Evolutionary conservation across 2,888 invertebrate genomes (phyloP).

Genomic region (Antheraea yamamai): DNA sequence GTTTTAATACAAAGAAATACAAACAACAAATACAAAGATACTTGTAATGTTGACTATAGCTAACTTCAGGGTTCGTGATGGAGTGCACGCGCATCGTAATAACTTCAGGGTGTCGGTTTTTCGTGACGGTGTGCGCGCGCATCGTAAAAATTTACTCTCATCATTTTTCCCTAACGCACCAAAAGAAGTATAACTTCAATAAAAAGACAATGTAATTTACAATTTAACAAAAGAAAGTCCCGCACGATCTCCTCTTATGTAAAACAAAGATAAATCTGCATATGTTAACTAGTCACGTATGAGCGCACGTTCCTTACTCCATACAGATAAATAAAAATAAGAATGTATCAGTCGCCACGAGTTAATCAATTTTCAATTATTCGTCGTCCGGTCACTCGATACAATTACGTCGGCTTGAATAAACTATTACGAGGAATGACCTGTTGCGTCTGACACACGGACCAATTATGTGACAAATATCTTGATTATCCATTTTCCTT

Average conservation of each 20-base stretch:
- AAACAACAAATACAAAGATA: no score
- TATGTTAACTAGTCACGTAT: constrained; percentile 12
- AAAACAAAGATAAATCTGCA: constrained; percentile 8
- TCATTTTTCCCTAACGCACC: no score
- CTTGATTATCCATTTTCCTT: background rate
- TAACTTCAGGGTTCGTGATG: no score
- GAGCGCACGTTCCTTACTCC: constrained; percentile 13
- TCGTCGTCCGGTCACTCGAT: constrained; percentile 28
- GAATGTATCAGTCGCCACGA: background rate
- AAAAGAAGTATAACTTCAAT: no score
- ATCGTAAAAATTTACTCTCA: no score
- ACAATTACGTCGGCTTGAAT: constrained; percentile 30
- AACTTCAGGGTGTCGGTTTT: no score
- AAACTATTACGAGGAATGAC: constrained; percentile 24
- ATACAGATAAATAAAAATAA: constrained; percentile 6
- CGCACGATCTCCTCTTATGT: constrained; percentile 6
- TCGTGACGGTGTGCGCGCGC: no score
- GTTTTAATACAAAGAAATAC: no score
- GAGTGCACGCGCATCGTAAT: no score
- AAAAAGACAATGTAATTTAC: background rate
- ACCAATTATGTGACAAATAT: background rate
- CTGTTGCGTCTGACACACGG: constrained; percentile 17
- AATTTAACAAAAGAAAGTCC: constrained; percentile 7
- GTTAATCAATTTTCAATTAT: constrained; percentile 22
- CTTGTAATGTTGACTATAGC: no score